Base-by-base conservation (phyloP, 2,888 invertebrate genomes). In the Agonopterix heracliana region DNA sequence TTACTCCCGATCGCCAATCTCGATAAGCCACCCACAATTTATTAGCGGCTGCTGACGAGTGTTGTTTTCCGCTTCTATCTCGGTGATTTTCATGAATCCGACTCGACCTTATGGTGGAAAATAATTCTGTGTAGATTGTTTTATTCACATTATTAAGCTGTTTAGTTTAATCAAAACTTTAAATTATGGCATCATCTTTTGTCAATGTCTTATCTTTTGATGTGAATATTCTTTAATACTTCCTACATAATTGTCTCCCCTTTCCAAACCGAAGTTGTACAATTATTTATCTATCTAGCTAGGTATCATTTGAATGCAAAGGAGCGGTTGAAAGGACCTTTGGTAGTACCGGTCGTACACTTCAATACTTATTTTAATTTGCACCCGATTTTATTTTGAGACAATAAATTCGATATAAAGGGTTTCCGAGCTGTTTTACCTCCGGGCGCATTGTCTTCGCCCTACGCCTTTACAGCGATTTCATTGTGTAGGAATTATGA, bases 331-430 rank as follows among this genome's bases (percentile, higher is more conserved):
- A 63, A 71, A 70, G 63, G 65, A 60, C 64, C 54, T 59, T 59
- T 57, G 60, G 65, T 59, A 59, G 64, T 66, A 64, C 64, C 63
- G 67, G 70, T 69, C 66, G 60, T 68, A 61, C 54, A 63, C 63
- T 69, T 74, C 71, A 75, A 76, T 76, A 78, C 76, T 71, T 77
- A 82, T 85, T 86, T 81, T 82, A 87, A 87, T 88, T 88, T 85
- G 87, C 87, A 87, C 88, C 88, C 87, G 87, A 86, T 84, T 82
- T 86, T 79, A 81, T 84, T 79, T 80, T 83, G 85, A 87, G 85
- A 87, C 86, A 87, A 88, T 87, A 80, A 84, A 78, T 80, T 74
- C 69, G 66, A 78, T 77, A 81, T 84, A 88, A 87, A 87, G 84
- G 85, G 83, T 83, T 86, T 85, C 81, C 79, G 78, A 84, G 79